phyloP scores from a whole-genome alignment of 2,888 invertebrate species.

The Nephrotoma appendiculata region DNA sequence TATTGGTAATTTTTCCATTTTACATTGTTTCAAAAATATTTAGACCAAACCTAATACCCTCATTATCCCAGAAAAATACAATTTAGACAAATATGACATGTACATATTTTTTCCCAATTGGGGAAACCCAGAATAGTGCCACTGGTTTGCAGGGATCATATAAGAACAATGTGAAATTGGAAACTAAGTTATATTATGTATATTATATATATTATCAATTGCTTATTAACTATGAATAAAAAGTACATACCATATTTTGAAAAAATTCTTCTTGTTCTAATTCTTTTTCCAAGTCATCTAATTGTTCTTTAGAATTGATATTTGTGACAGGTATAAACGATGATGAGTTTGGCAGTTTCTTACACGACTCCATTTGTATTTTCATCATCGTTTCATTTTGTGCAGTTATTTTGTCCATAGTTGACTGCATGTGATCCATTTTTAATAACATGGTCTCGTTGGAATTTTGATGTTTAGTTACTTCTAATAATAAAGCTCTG shows the following conservation, averaged over 20 bases:
- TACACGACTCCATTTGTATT: neutral
- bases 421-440: neutral
- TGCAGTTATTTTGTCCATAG: neutral
- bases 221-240: neutral
- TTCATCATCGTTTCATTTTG: neutral
- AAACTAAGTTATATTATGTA: too few species aligned
- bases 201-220: too few species aligned
- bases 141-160: too few species aligned
- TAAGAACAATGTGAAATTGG: too few species aligned
- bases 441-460: neutral
- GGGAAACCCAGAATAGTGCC: too few species aligned
- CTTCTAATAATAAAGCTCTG: neutral
- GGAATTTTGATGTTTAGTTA: neutral
- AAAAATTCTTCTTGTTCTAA: neutral
- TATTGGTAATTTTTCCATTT: too few species aligned
- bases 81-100: too few species aligned
- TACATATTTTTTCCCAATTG: too few species aligned
- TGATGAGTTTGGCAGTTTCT: neutral
- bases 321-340: neutral
- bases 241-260: neutral
- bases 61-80: too few species aligned
- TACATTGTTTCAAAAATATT: too few species aligned
- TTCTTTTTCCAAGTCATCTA: neutral
- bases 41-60: too few species aligned
- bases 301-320: neutral